Evolutionary conservation across 2,797 vertebrate genomes (phyloP), one percentile per base, ranked within the genome.

Genomic region (Acanthurus leucopareius): DNA sequence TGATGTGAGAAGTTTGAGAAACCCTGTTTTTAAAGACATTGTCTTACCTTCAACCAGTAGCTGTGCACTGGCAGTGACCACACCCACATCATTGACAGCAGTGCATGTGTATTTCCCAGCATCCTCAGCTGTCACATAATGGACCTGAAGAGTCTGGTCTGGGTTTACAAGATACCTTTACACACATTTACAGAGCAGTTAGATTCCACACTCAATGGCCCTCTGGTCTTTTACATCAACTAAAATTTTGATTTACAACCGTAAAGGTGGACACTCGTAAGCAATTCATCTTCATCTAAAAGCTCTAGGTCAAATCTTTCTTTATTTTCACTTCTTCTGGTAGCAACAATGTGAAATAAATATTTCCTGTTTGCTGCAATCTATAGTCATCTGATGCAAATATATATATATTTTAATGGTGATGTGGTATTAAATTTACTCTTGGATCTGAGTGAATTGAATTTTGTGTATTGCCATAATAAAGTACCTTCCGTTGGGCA

Each of bases 401-500:
- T 28, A 28, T 4, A 28, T 28, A 28, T 28, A n/a, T n/a, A n/a
- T n/a, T n/a, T 28, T 4, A 28, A 28, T 28, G 2, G 28, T 28
- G 28, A 28, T 28, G 2, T 28, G 28, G 28, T 28, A 28, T 28
- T 28, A 2, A 45, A 6, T 10, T 45, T 45, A 10, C 44, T 45
- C 44, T 15, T 45, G 13, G 5, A 19, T 19, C 4, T 32, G 28
- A 32, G 3, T 4, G 28, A 32, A 32, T 32, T 32, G 28, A 9
- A 60, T 13, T 54, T 19, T 25, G 20, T 62, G 57, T 45, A 13
- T 66, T 16, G 17, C n/a, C 7, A n/a, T 25, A 28, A 32, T 13
- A 19, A 45, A 54, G 44, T 87, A 97, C 97, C 97, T 96, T 80
- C 96, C 97, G 35, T 93, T 94, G 66, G 97, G 97, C 75, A 98